Evolutionary conservation across 1,140 invertebrate genomes (phyloP), one percentile per base, ranked within the genome.

Genomic region (Thaumetopoea pityocampa): DNA sequence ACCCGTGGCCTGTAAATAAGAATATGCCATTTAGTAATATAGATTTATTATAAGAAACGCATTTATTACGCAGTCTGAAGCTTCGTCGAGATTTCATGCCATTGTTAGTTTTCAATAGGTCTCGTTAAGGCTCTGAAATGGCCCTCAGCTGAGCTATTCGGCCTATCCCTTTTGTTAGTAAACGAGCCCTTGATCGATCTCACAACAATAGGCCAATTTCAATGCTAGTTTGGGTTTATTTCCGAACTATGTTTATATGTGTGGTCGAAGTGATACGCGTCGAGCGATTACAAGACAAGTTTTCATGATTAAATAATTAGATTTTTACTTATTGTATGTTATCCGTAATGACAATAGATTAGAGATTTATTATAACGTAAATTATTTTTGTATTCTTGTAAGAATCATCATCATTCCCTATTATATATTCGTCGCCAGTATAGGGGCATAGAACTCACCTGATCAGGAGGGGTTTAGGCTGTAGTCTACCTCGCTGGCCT

Each of bases 161-260:
- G 19, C 46, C 50, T 38, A 55, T 51, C 45, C 50, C 61, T 53
- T 63, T 64, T 64, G 61, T 64, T 54, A 51, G 56, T 36, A 47
- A 64, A 56, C 60, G 56, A 60, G 32, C 52, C 47, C 56, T 56
- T 57, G 61, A 64, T 64, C 61, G 61, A 64, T 57, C 44, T 45
- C 18, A 43, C 35, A 54, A 63, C 61, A 64, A 64, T 64, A 34
- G 42, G 30, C 47, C 56, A 57, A 60, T 64, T 60, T 60, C 51
- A 56, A 56, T 60, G 47, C 51, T 51, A 62, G 59, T 58, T 51
- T 14, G 11, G 19, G 42, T 28, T 46, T 58, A 51, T 48, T 49
- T 44, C 37, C 35, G 24, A 44, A 37, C 38, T 53, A 43, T 37
- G 15, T 37, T 43, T 41, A 23, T 23, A 9, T 33, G 23, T 34